A percentile compares a stretch with the other conserved stretches of the same genome.
phyloP scores from a whole-genome alignment of 2,113 vertebrate genomes.

The Lophotis ruficrista region DNA sequence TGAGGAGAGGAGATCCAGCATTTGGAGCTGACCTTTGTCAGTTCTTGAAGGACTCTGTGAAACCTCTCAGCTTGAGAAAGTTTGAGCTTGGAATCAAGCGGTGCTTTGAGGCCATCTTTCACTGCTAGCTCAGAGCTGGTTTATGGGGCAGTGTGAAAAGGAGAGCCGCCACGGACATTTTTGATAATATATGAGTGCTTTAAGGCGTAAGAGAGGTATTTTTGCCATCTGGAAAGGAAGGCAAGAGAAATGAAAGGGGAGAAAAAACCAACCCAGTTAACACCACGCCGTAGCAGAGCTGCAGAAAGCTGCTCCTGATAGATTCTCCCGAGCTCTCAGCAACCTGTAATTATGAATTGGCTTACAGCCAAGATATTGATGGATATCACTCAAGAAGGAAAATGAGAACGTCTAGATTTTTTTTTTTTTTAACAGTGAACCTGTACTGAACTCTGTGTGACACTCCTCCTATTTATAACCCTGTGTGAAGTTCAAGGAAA shows the following conservation, averaged over 20 bases:
- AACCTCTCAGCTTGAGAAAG: neutral
- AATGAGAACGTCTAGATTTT: constrained; percentile 26
- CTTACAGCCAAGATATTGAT: constrained; percentile 32
- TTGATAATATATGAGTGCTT: neutral
- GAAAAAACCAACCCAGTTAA: neutral
- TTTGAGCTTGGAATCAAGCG: neutral
- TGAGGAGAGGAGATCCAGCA: neutral
- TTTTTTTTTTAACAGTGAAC: constrained; percentile 13
- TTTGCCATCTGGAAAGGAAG: constrained; percentile 21
- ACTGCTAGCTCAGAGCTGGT: neutral
- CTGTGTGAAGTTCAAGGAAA: constrained; percentile 49
- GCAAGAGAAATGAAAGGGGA: neutral
- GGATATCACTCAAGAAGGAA: constrained; percentile 46
- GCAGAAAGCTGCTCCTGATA: neutral
- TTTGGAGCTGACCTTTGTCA: neutral
- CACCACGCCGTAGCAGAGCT: neutral
- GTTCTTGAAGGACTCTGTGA: neutral
- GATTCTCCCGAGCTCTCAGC: constrained; percentile 5
- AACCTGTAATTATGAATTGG: constrained; percentile 53
- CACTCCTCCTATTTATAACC: constrained; percentile 55
- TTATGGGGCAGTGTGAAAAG: neutral
- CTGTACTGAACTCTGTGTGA: constrained; percentile 25
- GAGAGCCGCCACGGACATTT: neutral
- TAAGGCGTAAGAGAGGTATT: neutral
- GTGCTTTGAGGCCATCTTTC: neutral